Conservation (phyloP, 2,888 invertebrate genomes). For the Cacoxenus indagator region DNA sequence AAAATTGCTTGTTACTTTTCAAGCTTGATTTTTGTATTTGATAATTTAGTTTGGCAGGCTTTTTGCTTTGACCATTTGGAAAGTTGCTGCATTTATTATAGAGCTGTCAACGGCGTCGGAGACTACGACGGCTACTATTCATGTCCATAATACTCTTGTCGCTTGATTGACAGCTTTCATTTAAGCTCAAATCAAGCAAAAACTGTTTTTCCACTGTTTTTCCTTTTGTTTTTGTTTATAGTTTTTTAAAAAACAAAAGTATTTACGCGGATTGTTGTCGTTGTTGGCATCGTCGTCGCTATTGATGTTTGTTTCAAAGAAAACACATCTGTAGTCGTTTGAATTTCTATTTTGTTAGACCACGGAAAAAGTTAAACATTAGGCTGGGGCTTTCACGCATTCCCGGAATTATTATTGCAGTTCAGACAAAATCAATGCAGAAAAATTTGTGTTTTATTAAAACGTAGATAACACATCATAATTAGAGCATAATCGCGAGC, state of each 20-base stretch:
- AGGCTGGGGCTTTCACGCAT: too few relatives aligned
- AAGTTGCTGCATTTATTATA: conserved; percentile 10
- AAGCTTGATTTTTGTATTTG: background rate
- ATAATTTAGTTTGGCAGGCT: background rate
- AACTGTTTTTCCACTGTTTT: conserved; percentile 20
- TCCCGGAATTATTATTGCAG: too few relatives aligned
- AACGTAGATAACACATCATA: too few relatives aligned
- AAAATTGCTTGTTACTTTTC: background rate
- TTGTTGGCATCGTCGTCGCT: too few relatives aligned
- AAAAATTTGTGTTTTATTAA: too few relatives aligned
- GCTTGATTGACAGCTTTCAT: conserved; percentile 68
- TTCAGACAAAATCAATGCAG: too few relatives aligned
- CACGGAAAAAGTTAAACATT: too few relatives aligned
- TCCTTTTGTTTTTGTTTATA: background rate
- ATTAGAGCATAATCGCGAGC: too few relatives aligned
- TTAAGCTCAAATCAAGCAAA: conserved; percentile 58
- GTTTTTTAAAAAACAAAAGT: conserved; percentile 13
- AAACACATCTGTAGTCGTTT: too few relatives aligned
- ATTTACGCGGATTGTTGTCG: too few relatives aligned
- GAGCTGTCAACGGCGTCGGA: background rate
- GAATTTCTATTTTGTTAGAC: too few relatives aligned
- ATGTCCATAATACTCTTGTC: conserved; percentile 4
- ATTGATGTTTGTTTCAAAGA: too few relatives aligned
- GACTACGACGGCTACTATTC: background rate
- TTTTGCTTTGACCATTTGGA: conserved; percentile 11